phyloP scores from a whole-genome alignment of 2,888 invertebrate genomes.

The Ormyrus rosae region DNA sequence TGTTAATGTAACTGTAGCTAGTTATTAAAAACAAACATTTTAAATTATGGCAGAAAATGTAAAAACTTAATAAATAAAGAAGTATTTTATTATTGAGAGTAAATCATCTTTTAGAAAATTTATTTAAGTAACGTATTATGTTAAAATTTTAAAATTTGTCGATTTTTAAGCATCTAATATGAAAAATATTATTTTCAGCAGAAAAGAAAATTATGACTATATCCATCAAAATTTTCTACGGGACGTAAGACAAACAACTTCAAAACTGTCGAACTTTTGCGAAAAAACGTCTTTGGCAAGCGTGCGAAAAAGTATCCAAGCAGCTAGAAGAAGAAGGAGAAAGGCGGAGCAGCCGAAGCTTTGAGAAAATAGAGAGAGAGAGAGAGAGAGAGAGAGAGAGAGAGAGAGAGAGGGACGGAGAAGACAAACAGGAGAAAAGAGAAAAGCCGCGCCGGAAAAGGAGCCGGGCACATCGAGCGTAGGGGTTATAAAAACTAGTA shows the following conservation, averaged over 20 bases:
- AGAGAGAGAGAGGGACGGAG: constrained; percentile 3
- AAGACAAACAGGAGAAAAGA: neutral
- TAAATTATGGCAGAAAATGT: no score
- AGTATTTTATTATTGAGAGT: no score
- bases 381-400: neutral
- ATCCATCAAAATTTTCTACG: constrained; percentile 34
- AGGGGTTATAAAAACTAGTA: constrained; percentile 70
- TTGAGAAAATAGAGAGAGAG: neutral
- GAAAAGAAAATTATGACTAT: neutral
- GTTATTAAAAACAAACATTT: no score
- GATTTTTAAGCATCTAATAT: no score
- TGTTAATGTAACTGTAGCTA: no score
- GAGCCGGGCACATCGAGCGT: constrained; percentile 55
- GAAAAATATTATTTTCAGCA: no score
- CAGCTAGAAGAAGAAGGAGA: neutral
- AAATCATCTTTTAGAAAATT: no score
- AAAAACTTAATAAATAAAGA: no score
- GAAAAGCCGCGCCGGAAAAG: constrained; percentile 16
- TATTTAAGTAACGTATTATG: no score
- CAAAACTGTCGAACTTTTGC: constrained; percentile 26
- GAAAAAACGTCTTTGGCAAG: constrained; percentile 5
- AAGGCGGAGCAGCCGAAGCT: neutral
- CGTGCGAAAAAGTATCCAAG: neutral
- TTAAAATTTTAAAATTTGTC: no score
- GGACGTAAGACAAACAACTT: constrained; percentile 24